Conservation (phyloP, 2,888 invertebrate genomes). For the Trichopoda pennipes region DNA sequence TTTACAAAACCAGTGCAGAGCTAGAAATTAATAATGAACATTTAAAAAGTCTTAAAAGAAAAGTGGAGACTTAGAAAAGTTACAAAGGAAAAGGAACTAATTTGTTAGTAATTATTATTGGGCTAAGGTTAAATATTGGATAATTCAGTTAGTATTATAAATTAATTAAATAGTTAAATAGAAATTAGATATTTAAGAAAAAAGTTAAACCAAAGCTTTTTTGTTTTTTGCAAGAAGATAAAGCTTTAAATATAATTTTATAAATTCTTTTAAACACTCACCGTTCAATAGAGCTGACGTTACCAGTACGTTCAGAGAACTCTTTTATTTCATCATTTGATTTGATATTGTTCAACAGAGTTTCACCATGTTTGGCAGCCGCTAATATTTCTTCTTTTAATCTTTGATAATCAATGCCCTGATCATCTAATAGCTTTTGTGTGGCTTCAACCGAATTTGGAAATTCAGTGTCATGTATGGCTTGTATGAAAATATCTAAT, state of each 20-base stretch:
- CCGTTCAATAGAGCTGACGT: slow-evolving; percentile 96
- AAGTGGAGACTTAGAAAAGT: slow-evolving; percentile 67
- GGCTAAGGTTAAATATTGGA: slow-evolving; percentile 10
- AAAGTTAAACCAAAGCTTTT: slow-evolving; percentile 27
- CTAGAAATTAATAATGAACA: slow-evolving; percentile 73
- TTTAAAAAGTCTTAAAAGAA: slow-evolving; percentile 46
- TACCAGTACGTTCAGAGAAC: slow-evolving; percentile 87
- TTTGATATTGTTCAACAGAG: slow-evolving; percentile 88
- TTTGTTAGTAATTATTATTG: slow-evolving; percentile 12
- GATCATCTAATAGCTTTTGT: slow-evolving; percentile 91
- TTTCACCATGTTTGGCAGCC: slow-evolving; percentile 94
- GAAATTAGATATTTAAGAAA: slow-evolving; percentile 29
- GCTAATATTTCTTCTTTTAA: slow-evolving; percentile 89
- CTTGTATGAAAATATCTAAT: slow-evolving; percentile 92
- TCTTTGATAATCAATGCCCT: slow-evolving; percentile 86
- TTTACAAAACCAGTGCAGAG: slow-evolving; percentile 81
- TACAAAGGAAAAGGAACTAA: slow-evolving; percentile 60
- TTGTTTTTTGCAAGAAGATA: slow-evolving; percentile 31
- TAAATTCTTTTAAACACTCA: slow-evolving; percentile 76
- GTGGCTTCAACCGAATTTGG: slow-evolving; percentile 96
- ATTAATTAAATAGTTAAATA: slow-evolving; percentile 23
- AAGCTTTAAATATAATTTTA: slow-evolving; percentile 8
- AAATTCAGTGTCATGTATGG: slow-evolving; percentile 94
- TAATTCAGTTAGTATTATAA: slow-evolving; percentile 40
- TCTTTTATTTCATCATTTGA: slow-evolving; percentile 83